Evolutionary conservation across 2,797 vertebrate species (phyloP).

Genomic region (Saguinus oedipus): DNA sequence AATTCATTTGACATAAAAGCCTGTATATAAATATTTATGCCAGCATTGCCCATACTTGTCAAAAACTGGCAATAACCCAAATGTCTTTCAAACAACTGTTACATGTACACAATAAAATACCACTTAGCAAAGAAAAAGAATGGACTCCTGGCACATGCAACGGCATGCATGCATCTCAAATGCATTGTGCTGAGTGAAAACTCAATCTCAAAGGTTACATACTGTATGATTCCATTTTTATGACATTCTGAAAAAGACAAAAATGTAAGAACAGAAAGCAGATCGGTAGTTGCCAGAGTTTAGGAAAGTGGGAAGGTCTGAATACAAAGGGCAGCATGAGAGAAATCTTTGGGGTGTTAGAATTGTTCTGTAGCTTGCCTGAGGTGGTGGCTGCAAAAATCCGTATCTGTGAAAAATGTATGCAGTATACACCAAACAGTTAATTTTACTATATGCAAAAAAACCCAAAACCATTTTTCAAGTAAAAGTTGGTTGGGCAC

Average conservation of each 20-base stretch:
- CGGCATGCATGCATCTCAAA: not conserved
- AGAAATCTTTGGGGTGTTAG: not conserved
- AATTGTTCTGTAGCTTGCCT: not conserved
- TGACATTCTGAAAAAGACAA: not conserved
- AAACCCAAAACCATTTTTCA: not conserved
- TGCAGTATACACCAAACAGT: not conserved
- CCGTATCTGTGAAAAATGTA: not conserved
- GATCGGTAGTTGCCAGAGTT: not conserved
- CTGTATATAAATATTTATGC: not conserved
- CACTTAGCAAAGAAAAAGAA: not conserved
- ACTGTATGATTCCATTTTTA: not conserved
- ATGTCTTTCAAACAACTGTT: not conserved
- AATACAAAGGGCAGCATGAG: not conserved
- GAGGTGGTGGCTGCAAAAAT: not conserved
- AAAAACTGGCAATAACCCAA: not conserved
- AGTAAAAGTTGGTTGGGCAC: not conserved
- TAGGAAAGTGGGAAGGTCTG: not conserved
- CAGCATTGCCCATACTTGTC: not conserved
- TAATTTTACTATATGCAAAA: not conserved
- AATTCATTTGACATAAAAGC: not conserved
- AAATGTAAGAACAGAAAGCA: not conserved
- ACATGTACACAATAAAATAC: accelerated
- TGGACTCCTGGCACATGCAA: accelerated
- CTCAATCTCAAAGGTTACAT: not conserved
- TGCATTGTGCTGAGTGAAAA: not conserved